Conservation (phyloP, 2,888 invertebrate species). For the Serrognathus titanus region DNA sequence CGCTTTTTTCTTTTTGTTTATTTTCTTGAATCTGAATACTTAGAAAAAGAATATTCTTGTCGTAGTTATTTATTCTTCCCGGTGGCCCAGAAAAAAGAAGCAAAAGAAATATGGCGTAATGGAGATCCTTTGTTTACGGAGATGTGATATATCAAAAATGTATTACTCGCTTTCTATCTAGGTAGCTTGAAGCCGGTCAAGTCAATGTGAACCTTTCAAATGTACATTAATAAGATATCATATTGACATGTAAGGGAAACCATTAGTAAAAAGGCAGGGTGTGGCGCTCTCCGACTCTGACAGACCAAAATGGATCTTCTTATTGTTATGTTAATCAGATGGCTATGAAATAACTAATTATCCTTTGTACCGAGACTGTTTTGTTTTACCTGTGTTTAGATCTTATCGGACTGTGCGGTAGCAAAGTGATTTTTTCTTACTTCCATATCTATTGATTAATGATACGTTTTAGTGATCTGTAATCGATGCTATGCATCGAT, state of each 20-base stretch:
- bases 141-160: too few relatives aligned
- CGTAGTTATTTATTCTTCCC: too few relatives aligned
- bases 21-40: too few relatives aligned
- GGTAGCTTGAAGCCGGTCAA: background rate
- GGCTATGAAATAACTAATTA: constrained; percentile 39
- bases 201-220: constrained; percentile 7
- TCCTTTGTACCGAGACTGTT: constrained; percentile 22
- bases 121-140: too few relatives aligned
- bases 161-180: too few relatives aligned
- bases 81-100: too few relatives aligned
- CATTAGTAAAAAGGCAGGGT: constrained; percentile 23
- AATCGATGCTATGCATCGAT: constrained; percentile 22
- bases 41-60: too few relatives aligned
- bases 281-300: constrained; percentile 22
- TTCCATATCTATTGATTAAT: constrained; percentile 32
- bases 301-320: constrained; percentile 37
- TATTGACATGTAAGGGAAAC: constrained; percentile 21
- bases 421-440: constrained; percentile 31
- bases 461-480: constrained; percentile 29
- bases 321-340: constrained; percentile 42
- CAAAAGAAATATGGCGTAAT: too few relatives aligned
- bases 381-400: constrained; percentile 28
- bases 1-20: background rate
- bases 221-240: constrained; percentile 24
- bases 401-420: constrained; percentile 25